Conservation (phyloP, 2,888 invertebrate genomes). For the Chorisops tibialis region DNA sequence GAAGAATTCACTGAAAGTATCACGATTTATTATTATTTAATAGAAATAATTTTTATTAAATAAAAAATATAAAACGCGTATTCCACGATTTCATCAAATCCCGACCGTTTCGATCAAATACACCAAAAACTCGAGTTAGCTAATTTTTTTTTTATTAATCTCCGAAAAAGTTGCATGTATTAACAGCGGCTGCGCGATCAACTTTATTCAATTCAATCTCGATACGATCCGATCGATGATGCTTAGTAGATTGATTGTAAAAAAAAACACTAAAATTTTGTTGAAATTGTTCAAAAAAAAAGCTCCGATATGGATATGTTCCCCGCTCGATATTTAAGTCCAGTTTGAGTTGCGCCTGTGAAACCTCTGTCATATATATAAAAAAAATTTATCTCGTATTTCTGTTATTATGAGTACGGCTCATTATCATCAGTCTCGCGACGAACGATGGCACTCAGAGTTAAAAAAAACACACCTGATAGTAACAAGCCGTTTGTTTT, state of each 20-base stretch:
- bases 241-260: too few species aligned
- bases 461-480: too few species aligned
- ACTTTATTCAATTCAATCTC: not conserved
- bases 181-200: conserved; percentile 27
- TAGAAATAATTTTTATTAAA: too few species aligned
- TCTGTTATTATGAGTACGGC: conserved; percentile 6
- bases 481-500: too few species aligned
- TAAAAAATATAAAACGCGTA: too few species aligned
- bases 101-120: too few species aligned
- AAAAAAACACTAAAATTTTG: too few species aligned
- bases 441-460: not conserved
- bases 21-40: too few species aligned
- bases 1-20: not conserved
- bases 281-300: not conserved
- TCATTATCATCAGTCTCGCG: not conserved
- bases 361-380: conserved; percentile 26
- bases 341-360: conserved; percentile 29
- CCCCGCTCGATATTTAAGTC: conserved; percentile 29
- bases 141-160: too few species aligned
- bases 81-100: too few species aligned
- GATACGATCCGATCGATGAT: too few species aligned
- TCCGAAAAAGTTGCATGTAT: conserved; percentile 3
- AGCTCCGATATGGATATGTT: conserved; percentile 20
- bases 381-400: conserved; percentile 26
- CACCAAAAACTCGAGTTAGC: too few species aligned